A percentile compares a stretch with the other conserved stretches of the same genome.
Evolutionary conservation across 2,113 vertebrate genomes (phyloP).

Genomic region (Phasianus colchicus): DNA sequence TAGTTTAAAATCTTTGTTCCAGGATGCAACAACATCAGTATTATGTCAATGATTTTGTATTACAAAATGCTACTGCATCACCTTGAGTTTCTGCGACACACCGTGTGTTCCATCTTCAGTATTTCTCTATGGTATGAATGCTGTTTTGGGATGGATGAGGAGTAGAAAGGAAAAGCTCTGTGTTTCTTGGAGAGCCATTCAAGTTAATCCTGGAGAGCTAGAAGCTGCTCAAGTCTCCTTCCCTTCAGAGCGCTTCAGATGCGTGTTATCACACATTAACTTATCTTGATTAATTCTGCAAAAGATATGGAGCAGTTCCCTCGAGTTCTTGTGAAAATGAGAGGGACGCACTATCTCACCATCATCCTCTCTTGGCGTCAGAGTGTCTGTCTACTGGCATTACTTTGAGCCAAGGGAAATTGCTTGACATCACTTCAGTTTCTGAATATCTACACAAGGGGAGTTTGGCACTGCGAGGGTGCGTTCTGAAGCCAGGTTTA

Average conservation of each 20-base stretch:
- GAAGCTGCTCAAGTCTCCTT: constrained; percentile 38
- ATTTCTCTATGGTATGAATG: background rate
- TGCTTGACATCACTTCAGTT: constrained; percentile 64
- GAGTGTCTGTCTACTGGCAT: constrained; percentile 68
- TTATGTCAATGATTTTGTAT: background rate
- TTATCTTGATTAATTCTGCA: constrained; percentile 69
- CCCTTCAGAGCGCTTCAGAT: constrained; percentile 16
- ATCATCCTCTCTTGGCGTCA: constrained; percentile 69
- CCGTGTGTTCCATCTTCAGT: background rate
- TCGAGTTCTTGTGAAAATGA: constrained; percentile 61
- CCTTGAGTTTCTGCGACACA: background rate
- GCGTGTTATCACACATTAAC: constrained; percentile 60
- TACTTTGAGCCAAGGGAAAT: constrained; percentile 67
- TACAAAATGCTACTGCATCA: background rate
- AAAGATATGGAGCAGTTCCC: constrained; percentile 42
- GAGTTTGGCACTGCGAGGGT: constrained; percentile 31
- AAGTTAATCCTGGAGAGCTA: constrained; percentile 41
- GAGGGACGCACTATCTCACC: constrained; percentile 58
- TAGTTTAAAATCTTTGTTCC: background rate
- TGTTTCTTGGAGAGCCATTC: constrained; percentile 53
- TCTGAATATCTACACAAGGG: background rate
- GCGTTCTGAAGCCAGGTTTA: constrained; percentile 14
- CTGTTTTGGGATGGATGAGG: background rate
- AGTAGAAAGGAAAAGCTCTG: background rate
- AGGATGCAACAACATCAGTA: background rate